Evolutionary conservation across 2,113 vertebrate genomes (phyloP).

Genomic region (Silurus meridionalis): DNA sequence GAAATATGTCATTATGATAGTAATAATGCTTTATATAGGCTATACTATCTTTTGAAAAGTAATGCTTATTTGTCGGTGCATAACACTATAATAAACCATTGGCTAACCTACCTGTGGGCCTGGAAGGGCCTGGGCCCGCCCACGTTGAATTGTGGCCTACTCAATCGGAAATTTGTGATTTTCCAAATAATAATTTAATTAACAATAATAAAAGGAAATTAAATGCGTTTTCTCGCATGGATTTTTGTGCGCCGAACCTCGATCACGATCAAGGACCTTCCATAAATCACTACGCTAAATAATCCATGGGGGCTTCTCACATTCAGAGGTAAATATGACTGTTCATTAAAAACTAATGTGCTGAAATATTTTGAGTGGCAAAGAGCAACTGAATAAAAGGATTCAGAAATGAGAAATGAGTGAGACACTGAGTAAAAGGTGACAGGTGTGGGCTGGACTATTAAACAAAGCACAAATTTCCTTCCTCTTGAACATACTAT

Average conservation of each 20-base stretch:
- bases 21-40: too few relatives aligned
- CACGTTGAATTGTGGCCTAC: too few relatives aligned
- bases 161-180: too few relatives aligned
- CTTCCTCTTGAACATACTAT: not conserved
- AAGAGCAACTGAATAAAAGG: not conserved
- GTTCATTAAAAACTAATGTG: constrained; percentile 44
- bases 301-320: constrained; percentile 40
- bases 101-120: too few relatives aligned
- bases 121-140: too few relatives aligned
- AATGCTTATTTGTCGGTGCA: too few relatives aligned
- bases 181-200: constrained; percentile 69
- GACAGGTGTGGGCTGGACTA: too few relatives aligned
- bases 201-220: constrained; percentile 79
- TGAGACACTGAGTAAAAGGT: too few relatives aligned
- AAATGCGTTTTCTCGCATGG: constrained; percentile 70
- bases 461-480: not conserved
- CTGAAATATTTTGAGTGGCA: constrained; percentile 21
- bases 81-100: too few relatives aligned
- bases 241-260: not conserved
- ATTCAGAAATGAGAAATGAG: not conserved
- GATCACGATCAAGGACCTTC: constrained; percentile 13
- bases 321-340: constrained; percentile 36
- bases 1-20: too few relatives aligned
- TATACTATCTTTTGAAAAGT: too few relatives aligned
- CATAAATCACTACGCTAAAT: constrained; percentile 18